Base-by-base conservation (phyloP, 2,797 vertebrate genomes). In the Pangasius krempfi region DNA sequence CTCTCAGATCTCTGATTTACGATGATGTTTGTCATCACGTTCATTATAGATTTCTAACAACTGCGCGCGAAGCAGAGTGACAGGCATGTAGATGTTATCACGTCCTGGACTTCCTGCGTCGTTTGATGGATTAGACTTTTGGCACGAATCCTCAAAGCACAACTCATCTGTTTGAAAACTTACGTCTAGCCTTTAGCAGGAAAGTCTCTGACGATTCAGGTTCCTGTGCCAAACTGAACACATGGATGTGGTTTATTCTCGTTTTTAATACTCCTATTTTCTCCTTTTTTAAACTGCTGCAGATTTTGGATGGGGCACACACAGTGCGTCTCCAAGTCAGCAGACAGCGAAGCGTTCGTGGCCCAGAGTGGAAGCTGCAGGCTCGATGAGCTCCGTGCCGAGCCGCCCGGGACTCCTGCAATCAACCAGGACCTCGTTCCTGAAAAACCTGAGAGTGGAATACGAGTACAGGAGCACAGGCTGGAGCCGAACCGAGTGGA, bases 241-340 rank as follows among this genome's bases (percentile, higher is more conserved):
- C 64, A 84, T 70, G 62, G 64, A 52, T 1, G 10, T 68, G 44
- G 62, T 84, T 84, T 66, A 22, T 70, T 70, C 64, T 70, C 8
- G 20, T n/a, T 64, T 64, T 62, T 3, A 8, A 40, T 7, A 14
- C 25, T 82, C 12, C 8, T 62, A 4, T 66, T 84, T 84, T 50
- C 56, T 84, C 25, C 14, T 9, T 84, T 62, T 66, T 25, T 8
- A 50, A 86, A 60, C n/a, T 2, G 40, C 44, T 89, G 22, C 50
- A 92, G 90, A 85, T 87, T 89, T 87, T 91, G 91, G 86, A 93
- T 92, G 92, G 91, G 91, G 89, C 89, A 90, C 84, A 90, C 81
- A 79, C 91, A 92, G 87, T 92, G 88, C 60, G 80, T 91, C 66
- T 92, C 89, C 52, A 79, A 88, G 68, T 84, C 84, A 88, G 58